phyloP scores from a whole-genome alignment of 2,888 invertebrate species.

The Pristionchus mayeri region DNA sequence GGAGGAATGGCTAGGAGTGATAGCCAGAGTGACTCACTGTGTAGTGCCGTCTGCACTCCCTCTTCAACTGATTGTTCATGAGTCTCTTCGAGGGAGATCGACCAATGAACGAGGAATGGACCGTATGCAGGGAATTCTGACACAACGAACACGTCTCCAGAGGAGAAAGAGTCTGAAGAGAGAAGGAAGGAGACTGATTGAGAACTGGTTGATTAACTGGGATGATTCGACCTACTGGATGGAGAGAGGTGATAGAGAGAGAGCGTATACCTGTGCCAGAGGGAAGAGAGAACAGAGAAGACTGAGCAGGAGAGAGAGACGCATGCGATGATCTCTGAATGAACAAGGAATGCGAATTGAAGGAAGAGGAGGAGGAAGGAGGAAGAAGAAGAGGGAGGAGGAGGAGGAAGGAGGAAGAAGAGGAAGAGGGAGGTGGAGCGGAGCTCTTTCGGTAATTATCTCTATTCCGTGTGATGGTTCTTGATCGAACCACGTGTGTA shows the following conservation, averaged over 20 bases:
- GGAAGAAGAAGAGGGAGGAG: too few relatives aligned
- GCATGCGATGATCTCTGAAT: not conserved
- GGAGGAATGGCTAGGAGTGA: not conserved
- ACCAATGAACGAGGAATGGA: slow-evolving; percentile 60
- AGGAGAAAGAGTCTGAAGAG: slow-evolving; percentile 53
- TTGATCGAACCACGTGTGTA: not conserved
- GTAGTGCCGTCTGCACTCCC: slow-evolving; percentile 71
- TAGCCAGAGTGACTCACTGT: slow-evolving; percentile 21
- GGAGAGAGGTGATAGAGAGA: not conserved
- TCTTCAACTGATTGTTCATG: slow-evolving; percentile 64
- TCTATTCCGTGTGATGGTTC: slow-evolving; percentile 1
- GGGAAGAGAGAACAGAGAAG: not conserved
- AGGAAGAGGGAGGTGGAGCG: too few relatives aligned
- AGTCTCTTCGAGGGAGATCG: slow-evolving; percentile 56
- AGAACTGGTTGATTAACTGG: not conserved
- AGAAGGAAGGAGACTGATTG: not conserved
- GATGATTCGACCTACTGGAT: slow-evolving; percentile 3
- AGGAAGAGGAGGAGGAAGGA: slow-evolving; percentile 11
- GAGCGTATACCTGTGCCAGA: not conserved
- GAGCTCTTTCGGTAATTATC: not conserved
- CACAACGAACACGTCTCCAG: slow-evolving; percentile 64
- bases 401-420: too few relatives aligned
- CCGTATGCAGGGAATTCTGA: slow-evolving; percentile 62
- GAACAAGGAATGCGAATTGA: not conserved
- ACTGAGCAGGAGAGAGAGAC: too few relatives aligned